Base-by-base conservation (phyloP, 2,888 invertebrate species). In the Yponomeuta cagnagella region DNA sequence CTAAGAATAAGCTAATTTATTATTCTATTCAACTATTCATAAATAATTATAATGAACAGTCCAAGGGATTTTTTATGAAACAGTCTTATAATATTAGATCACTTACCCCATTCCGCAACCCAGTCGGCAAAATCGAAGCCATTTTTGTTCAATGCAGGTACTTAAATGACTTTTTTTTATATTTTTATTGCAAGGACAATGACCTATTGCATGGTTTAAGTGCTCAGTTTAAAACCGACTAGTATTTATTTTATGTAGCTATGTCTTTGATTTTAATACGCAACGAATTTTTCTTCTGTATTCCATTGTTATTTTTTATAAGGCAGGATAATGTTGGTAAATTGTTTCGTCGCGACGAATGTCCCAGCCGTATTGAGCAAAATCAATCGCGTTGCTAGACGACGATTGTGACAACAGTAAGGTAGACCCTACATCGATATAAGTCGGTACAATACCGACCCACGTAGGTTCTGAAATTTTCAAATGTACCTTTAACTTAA, bases 321-420 rank as follows among this genome's bases (percentile, higher is more conserved):
- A 43, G 43, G 43, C 43, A 43, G 8, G 43, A 43, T 43, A 43
- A 43, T 43, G 8, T 43, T 43, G 43, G 43, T 43, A 43, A 43
- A 43, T 58, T 58, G 52, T 58, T 15, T 58, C 2, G 12, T 1
- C 8, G 52, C 52, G 12, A 58, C 12, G 52, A 58, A 15, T 15
- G 52, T 15, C 52, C 12, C 3, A 15, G 15, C 15, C 15, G 52
- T 12, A 15, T 58, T 12, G 52, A 68, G 2, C 78, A 77, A 84
- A 89, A 90, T 90, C 90, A 81, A 90, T 90, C 76, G 74, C 79
- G 91, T 90, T 82, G 84, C 91, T 76, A 83, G 89, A 90, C 92
- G 87, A 91, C 90, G 5, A 48, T 10, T 15, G 48, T 48, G 64
- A 70, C 63, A 72, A 67, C 65, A 70, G 52, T 52, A 52, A 12